A percentile compares a stretch with the other conserved stretches of the same genome.
Conservation (phyloP, 2,888 invertebrate species). For the Drosophila fungiperda region DNA sequence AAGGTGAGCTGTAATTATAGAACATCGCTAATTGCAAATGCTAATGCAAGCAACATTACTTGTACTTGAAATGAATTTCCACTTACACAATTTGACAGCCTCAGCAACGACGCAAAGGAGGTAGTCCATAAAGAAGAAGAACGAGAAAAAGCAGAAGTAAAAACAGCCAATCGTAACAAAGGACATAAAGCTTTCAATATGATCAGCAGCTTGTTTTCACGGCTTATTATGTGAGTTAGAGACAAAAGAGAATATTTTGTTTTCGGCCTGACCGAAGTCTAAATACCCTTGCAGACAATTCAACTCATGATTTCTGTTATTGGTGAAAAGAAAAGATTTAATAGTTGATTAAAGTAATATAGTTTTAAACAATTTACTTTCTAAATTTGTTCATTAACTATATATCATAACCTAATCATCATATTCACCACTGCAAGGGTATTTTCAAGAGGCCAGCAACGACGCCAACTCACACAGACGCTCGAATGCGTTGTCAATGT, state of each 20-base stretch:
- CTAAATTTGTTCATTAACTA: neutral
- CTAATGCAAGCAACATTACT: conserved; percentile 11
- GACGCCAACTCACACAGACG: conserved; percentile 31
- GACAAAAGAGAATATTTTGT: neutral
- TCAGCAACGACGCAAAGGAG: neutral
- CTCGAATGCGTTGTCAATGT: conserved; percentile 30
- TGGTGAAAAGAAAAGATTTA: neutral
- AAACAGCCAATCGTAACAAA: conserved; percentile 24
- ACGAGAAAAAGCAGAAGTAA: conserved; percentile 1
- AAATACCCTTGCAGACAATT: conserved; percentile 37
- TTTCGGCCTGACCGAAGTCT: conserved; percentile 27
- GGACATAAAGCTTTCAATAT: conserved; percentile 66
- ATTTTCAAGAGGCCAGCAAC: conserved; percentile 40
- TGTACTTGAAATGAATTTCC: conserved; percentile 49
- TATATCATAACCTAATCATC: conserved; percentile 1
- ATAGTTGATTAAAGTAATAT: neutral
- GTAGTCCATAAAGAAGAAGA: neutral
- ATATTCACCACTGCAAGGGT: conserved; percentile 28
- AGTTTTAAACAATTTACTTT: neutral
- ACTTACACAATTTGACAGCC: conserved; percentile 11
- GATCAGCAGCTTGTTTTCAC: conserved; percentile 84
- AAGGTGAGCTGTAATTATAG: conserved; percentile 36
- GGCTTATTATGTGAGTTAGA: conserved; percentile 84
- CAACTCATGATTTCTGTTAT: neutral
- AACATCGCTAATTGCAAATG: conserved; percentile 19